Conservation (phyloP, 2,888 invertebrate species). For the Stenichneumon culpator region DNA sequence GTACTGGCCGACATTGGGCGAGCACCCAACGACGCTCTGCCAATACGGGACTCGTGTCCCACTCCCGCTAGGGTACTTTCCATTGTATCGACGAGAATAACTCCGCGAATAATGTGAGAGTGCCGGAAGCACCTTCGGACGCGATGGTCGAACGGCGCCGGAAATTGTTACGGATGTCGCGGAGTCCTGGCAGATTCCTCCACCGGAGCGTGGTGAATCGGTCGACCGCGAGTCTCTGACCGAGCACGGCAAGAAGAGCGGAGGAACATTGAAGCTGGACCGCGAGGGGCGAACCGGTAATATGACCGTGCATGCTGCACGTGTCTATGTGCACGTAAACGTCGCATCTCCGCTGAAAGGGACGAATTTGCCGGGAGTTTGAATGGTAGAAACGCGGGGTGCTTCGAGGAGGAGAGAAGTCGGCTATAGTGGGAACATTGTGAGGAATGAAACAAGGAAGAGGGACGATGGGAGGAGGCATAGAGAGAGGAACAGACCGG, state of each 20-base stretch:
- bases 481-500: constrained; percentile 6
- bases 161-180: constrained; percentile 34
- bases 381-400: constrained; percentile 20
- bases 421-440: not conserved
- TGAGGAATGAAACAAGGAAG: constrained; percentile 1
- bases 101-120: constrained; percentile 6
- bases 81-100: constrained; percentile 24
- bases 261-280: not conserved
- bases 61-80: not conserved
- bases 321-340: constrained; percentile 22
- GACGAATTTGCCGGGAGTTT: constrained; percentile 21
- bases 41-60: not conserved
- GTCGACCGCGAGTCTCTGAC: constrained; percentile 7
- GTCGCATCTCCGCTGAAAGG: constrained; percentile 30
- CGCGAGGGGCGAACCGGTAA: not conserved
- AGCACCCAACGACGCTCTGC: not conserved
- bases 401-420: constrained; percentile 17
- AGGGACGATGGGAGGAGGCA: constrained; percentile 1
- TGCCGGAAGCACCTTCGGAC: constrained; percentile 20
- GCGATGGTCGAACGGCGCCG: constrained; percentile 25
- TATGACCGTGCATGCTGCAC: not conserved
- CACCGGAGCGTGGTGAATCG: not conserved
- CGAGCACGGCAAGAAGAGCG: not conserved
- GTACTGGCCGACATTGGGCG: not conserved
- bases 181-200: constrained; percentile 10